Conservation (phyloP, 2,888 invertebrate genomes). For the Theretra japonica region DNA sequence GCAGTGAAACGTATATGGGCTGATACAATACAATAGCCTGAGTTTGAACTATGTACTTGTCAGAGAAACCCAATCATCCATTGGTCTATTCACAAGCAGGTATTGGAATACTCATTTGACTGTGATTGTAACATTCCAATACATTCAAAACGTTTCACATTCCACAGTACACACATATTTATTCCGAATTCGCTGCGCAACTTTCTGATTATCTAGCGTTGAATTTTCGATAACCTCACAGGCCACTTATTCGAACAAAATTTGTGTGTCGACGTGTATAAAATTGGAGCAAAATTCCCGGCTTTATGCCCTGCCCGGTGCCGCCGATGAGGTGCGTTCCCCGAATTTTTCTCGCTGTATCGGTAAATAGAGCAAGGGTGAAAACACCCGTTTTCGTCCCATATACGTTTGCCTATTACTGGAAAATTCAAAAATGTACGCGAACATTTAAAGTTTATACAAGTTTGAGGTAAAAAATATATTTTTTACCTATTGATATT, state of each 20-base stretch:
- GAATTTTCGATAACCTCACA: conserved; percentile 67
- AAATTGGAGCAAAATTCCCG: conserved; percentile 60
- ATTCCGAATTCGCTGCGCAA: conserved; percentile 49
- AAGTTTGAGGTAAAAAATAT: too few relatives aligned
- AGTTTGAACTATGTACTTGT: too few relatives aligned
- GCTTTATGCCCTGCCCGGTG: conserved; percentile 35
- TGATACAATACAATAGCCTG: too few relatives aligned
- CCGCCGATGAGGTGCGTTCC: conserved; percentile 39
- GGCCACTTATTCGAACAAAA: conserved; percentile 68
- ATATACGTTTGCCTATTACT: conserved; percentile 6
- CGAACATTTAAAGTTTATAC: not conserved
- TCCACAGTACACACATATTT: conserved; percentile 25
- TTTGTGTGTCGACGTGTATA: conserved; percentile 67
- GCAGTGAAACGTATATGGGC: too few relatives aligned
- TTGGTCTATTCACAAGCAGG: too few relatives aligned
- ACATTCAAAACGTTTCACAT: too few relatives aligned
- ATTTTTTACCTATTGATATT: too few relatives aligned
- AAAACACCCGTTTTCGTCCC: conserved; percentile 11
- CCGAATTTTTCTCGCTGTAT: conserved; percentile 40
- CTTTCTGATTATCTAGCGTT: conserved; percentile 48
- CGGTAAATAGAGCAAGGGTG: conserved; percentile 34
- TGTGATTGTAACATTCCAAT: too few relatives aligned
- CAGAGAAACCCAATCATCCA: too few relatives aligned
- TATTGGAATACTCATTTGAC: too few relatives aligned
- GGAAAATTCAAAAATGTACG: not conserved